Percentiles rank a stretch among this genome's conserved stretches.
Evolutionary conservation across 2,888 invertebrate genomes (phyloP).

Genomic region (Pomacea canaliculata): DNA sequence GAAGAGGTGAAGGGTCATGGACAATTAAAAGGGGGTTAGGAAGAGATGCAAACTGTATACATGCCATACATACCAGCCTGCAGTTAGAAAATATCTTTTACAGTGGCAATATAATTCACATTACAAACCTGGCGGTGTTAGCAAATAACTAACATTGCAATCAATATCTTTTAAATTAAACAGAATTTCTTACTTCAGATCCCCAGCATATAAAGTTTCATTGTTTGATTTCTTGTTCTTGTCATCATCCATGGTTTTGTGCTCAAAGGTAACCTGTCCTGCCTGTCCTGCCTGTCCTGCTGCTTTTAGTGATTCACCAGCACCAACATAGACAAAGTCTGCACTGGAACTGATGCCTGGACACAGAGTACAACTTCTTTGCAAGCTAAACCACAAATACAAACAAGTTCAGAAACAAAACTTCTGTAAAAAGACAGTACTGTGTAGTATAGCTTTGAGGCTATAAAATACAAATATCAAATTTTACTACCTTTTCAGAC

Average conservation of each 20-base stretch:
- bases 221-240: conserved; percentile 8
- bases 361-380: not conserved
- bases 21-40: no score
- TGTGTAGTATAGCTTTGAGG: not conserved
- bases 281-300: conserved; percentile 29
- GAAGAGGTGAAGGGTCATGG: no score
- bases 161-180: no score
- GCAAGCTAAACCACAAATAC: not conserved
- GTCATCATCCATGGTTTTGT: conserved; percentile 6
- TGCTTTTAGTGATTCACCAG: conserved; percentile 54
- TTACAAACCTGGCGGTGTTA: no score
- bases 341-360: conserved; percentile 65
- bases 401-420: not conserved
- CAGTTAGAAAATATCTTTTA: no score
- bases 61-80: no score
- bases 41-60: no score
- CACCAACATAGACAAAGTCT: conserved; percentile 66
- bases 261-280: conserved; percentile 41
- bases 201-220: not conserved
- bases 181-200: not conserved
- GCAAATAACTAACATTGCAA: no score
- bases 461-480: no score
- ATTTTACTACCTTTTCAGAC: no score
- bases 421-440: not conserved
- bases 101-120: no score